Base-by-base conservation (phyloP, 92 coral and sea anemone genomes). In the Meandrina meandrites region DNA sequence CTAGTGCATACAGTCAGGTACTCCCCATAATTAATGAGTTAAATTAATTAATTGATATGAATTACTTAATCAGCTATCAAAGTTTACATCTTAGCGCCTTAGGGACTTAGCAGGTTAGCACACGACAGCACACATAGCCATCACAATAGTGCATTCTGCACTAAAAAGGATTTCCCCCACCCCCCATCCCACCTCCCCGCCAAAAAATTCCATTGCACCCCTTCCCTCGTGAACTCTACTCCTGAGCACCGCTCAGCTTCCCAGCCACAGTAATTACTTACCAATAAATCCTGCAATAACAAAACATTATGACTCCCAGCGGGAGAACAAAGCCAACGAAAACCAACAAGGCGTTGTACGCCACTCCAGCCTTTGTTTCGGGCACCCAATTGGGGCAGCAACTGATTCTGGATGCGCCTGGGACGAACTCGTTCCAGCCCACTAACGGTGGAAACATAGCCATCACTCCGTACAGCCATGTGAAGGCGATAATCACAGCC, bases 341-440 rank as follows among this genome's bases (percentile, higher is more conserved):
- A 79, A 92, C 90, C 79, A 92, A 81, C 34, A 92, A 84, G 28
- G 81, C 76, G 47, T 75, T 89, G 75, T 92, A 92, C 3, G 87
- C 84, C 18, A 87, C n/a, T 50, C 81, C 94, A 6, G 90, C 86
- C 47, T 70, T 32, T 28, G 87, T 45, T 30, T 81, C 67, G 18
- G 94, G 88, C 5, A 76, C 72, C 94, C 94, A 92, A 45, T 92
- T 80, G 0, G 94, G 94, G 35, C 94, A 87, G 56, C 94, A 92
- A 51, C 94, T 92, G 40, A 89, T 73, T 6, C 92, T 86, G 1
- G 93, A 89, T 21, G 89, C 75, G 10, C 94, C 91, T 42, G 91
- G 94, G 0, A 92, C 95, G 56, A 86, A 92, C 57, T 75, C 77
- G 86, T 88, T 90, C 93, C 95, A 92, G 14, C 95, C 95, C 4